phyloP scores from a whole-genome alignment of 2,888 invertebrate species.

The Plemyria rubiginata region DNA sequence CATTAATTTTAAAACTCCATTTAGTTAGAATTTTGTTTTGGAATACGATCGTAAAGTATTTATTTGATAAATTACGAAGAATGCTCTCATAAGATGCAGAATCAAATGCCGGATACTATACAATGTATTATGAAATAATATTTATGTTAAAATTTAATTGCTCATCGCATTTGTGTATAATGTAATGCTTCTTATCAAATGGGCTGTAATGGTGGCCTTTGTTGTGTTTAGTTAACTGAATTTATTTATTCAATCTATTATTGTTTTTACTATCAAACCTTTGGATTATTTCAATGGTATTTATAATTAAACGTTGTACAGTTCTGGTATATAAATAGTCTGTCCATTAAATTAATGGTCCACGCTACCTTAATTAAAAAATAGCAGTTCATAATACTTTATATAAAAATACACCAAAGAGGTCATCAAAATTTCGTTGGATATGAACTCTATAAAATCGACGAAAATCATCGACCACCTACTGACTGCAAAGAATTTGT shows the following conservation, averaged over 20 bases:
- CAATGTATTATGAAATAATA: conserved; percentile 29
- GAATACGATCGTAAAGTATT: no score
- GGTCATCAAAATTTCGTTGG: no score
- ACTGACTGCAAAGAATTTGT: no score
- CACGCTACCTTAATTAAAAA: no score
- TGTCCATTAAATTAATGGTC: no score
- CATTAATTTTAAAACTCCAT: no score
- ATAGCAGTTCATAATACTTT: no score
- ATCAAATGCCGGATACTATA: conserved; percentile 21
- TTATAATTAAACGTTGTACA: not conserved
- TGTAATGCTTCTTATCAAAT: conserved; percentile 21
- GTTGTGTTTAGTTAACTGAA: conserved; percentile 68
- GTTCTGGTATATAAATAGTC: not conserved
- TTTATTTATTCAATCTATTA: conserved; percentile 60
- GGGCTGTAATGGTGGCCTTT: conserved; percentile 79
- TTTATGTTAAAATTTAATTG: conserved; percentile 48
- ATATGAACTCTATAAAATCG: no score
- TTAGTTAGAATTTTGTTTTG: no score
- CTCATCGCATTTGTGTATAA: conserved; percentile 47
- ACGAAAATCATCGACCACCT: no score
- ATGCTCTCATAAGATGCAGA: not conserved
- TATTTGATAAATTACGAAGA: not conserved
- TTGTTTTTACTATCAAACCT: conserved; percentile 15
- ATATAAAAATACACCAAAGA: no score
- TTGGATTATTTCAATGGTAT: conserved; percentile 5